Evolutionary conservation across 2,113 vertebrate species (phyloP).

Genomic region (Haemorhous mexicanus): DNA sequence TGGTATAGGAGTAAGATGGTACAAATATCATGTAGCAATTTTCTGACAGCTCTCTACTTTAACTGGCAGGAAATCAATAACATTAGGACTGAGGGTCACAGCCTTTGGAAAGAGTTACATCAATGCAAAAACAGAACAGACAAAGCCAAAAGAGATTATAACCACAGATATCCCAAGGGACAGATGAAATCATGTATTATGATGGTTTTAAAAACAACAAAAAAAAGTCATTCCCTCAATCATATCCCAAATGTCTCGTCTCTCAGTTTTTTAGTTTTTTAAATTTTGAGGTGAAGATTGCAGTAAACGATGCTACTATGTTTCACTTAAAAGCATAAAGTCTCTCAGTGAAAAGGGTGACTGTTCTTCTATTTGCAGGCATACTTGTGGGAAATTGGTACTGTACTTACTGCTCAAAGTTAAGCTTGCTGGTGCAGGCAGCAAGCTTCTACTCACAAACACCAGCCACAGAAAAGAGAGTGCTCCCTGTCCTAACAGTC

Average conservation of each 20-base stretch:
- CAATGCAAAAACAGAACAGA: neutral
- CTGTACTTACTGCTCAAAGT: neutral
- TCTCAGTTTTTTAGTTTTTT: neutral
- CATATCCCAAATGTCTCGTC: neutral
- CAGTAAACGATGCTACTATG: neutral
- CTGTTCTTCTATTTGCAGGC: neutral
- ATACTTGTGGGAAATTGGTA: neutral
- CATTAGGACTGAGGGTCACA: neutral
- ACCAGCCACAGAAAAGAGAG: neutral
- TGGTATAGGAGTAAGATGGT: neutral
- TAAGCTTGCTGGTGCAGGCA: neutral
- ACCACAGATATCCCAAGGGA: neutral
- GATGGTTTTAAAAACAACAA: neutral
- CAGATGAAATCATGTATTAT: conserved; percentile 22
- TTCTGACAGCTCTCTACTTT: conserved; percentile 1
- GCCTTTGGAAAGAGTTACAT: conserved; percentile 29
- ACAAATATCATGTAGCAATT: fast-evolving
- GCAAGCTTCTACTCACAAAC: neutral
- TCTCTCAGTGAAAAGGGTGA: neutral
- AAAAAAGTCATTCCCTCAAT: neutral
- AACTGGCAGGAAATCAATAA: conserved; percentile 17
- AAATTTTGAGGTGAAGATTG: neutral
- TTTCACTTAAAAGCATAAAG: neutral
- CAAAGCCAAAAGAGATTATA: conserved; percentile 11
- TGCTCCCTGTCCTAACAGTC: neutral